These are phyloP conservation scores for Colistium nudipinnis DNA, from an alignment of 2,113 vertebrate genomes.

Conservation along the genomic window DNA sequence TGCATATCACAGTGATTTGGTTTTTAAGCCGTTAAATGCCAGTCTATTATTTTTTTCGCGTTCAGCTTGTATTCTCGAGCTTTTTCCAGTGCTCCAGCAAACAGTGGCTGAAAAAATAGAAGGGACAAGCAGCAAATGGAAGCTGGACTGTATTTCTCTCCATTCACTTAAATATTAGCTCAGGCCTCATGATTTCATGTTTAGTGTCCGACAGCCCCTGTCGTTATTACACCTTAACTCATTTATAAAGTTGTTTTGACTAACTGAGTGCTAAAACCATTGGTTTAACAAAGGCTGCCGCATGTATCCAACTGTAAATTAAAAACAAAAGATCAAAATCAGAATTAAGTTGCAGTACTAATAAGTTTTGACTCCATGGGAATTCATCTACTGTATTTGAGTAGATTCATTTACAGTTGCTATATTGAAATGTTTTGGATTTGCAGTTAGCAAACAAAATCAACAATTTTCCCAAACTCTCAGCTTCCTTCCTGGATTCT, in stretches of 20 bases:
- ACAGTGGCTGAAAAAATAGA: slow-evolving; percentile 20
- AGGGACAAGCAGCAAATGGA: slow-evolving; percentile 21
- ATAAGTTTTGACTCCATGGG: too few relatives aligned
- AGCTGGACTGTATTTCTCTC: slow-evolving; percentile 40
- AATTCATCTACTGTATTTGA: too few relatives aligned
- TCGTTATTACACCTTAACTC: slow-evolving; percentile 31
- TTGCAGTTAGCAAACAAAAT: background rate
- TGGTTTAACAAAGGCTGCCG: too few relatives aligned
- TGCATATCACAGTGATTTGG: background rate
- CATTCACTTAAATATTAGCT: slow-evolving; percentile 49
- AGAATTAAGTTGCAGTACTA: too few relatives aligned
- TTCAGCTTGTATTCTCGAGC: slow-evolving; percentile 25
- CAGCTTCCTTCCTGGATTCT: too few relatives aligned
- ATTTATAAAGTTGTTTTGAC: slow-evolving; percentile 39
- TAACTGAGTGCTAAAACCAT: too few relatives aligned
- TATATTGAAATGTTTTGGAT: too few relatives aligned
- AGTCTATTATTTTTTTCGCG: background rate
- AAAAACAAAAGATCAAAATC: too few relatives aligned
- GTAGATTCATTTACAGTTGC: too few relatives aligned
- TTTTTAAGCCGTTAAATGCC: too few relatives aligned
- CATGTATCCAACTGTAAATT: too few relatives aligned
- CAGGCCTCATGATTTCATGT: slow-evolving; percentile 49
- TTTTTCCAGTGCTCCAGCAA: slow-evolving; percentile 31
- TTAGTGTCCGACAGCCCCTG: slow-evolving; percentile 17
- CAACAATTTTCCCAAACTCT: background rate